Percentiles rank a stretch among this genome's conserved stretches.
Conservation (phyloP, 2,797 vertebrate species). For the Hyperoplus immaculatus region DNA sequence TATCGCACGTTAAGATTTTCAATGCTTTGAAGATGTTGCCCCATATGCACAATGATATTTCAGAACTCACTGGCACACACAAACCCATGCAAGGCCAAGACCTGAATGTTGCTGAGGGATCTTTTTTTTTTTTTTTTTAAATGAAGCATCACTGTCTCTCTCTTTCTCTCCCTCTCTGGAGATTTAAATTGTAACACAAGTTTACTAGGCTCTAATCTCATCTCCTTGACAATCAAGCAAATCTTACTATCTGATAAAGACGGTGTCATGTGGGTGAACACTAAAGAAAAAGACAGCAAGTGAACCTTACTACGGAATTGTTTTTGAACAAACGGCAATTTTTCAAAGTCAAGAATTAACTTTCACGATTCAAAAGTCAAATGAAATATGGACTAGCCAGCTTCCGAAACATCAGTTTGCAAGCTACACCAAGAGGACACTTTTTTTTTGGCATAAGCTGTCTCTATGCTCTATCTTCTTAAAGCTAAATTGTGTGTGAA, state of each 20-base stretch:
- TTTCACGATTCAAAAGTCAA: not conserved
- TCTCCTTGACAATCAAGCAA: not conserved
- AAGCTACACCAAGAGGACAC: not conserved
- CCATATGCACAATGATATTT: not conserved
- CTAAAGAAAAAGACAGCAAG: not conserved
- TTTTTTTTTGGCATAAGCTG: not conserved
- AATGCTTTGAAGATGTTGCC: not conserved
- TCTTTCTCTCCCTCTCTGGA: not conserved
- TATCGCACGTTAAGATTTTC: slow-evolving; percentile 2
- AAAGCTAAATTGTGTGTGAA: slow-evolving; percentile 47
- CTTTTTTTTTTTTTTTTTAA: not conserved
- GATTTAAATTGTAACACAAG: not conserved
- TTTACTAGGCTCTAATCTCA: not conserved
- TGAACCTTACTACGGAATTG: not conserved
- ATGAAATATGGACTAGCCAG: not conserved
- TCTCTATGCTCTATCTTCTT: slow-evolving; percentile 12
- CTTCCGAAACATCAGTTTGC: slow-evolving; percentile 5
- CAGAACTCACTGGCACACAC: not conserved
- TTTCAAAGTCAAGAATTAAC: not conserved
- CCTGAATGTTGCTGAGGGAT: not conserved
- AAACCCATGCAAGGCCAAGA: not conserved
- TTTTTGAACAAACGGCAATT: not conserved
- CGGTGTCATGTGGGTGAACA: not conserved
- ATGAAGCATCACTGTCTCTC: not conserved
- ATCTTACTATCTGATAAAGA: not conserved